These are phyloP conservation scores for Crotalus viridis DNA, from an alignment of 2,113 vertebrate species.

Conservation along the genomic window DNA sequence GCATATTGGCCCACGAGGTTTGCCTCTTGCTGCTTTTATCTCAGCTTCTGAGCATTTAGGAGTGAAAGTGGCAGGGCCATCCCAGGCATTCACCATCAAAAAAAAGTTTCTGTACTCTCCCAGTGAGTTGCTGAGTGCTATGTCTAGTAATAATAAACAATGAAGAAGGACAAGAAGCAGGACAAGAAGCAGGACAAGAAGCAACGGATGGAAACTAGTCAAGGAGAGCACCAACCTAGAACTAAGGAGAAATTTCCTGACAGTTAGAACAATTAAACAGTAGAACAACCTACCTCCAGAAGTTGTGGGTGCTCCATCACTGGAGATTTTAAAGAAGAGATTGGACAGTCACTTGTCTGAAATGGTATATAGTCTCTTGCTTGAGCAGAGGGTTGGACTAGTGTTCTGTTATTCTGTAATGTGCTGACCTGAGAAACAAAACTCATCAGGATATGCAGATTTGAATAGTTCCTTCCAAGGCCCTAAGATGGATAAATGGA, in stretches of 20 bases:
- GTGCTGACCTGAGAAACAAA: not conserved
- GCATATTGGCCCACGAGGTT: not conserved
- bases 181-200: not conserved
- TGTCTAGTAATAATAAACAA: not conserved
- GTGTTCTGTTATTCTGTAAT: not conserved
- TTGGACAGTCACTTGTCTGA: not conserved
- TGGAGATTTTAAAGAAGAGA: not conserved
- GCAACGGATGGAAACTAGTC: not conserved
- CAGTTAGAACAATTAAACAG: not conserved
- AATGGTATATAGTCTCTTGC: not conserved
- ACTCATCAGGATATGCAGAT: not conserved
- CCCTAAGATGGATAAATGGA: not conserved
- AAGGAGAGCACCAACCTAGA: not conserved
- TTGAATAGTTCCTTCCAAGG: not conserved
- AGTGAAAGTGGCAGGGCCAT: not conserved
- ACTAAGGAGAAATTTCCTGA: not conserved
- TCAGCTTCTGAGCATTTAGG: not conserved
- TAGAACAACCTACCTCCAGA: not conserved
- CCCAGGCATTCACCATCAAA: not conserved
- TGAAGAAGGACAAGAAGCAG: not conserved
- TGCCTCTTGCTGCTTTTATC: not conserved
- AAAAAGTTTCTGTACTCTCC: not conserved
- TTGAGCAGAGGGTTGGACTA: not conserved
- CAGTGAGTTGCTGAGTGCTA: not conserved
- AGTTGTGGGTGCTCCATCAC: not conserved